phyloP scores from a whole-genome alignment of 2,113 vertebrate species.

The Phoxinus phoxinus region DNA sequence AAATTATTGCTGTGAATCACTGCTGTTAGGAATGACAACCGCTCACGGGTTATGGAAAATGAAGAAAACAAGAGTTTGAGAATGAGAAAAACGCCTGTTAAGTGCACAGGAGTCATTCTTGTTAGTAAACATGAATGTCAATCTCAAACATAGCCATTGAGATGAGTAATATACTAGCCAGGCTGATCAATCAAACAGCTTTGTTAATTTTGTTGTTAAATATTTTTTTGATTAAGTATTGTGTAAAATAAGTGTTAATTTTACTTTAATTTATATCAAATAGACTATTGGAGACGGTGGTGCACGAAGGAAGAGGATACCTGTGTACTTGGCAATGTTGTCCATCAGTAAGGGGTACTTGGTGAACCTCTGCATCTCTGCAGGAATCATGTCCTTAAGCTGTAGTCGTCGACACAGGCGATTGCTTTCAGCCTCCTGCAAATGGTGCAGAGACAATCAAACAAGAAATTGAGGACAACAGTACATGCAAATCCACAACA shows the following conservation, averaged over 20 bases:
- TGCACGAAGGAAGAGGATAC: not conserved
- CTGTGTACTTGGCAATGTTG: conserved; percentile 86
- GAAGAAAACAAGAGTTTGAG: not conserved
- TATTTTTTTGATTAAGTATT: not conserved
- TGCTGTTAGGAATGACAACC: not conserved
- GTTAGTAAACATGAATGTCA: not conserved
- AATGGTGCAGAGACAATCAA: conserved; percentile 4
- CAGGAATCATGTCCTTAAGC: conserved; percentile 97
- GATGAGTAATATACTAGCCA: no score
- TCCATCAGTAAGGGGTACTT: conserved; percentile 97
- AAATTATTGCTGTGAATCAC: not conserved
- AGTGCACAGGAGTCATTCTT: not conserved
- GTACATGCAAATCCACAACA: conserved; percentile 21
- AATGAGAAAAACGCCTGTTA: not conserved
- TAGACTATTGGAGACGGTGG: not conserved
- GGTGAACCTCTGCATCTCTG: conserved; percentile 95
- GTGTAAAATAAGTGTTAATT: not conserved
- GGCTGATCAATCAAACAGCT: no score
- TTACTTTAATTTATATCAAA: not conserved
- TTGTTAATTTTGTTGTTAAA: not conserved
- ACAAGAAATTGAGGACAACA: conserved; percentile 3
- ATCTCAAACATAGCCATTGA: not conserved
- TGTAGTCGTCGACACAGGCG: conserved; percentile 92
- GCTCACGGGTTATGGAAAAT: not conserved
- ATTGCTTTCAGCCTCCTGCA: conserved; percentile 95